Evolutionary conservation across 2,888 invertebrate genomes (phyloP).

Genomic region (Dilophus febrilis): DNA sequence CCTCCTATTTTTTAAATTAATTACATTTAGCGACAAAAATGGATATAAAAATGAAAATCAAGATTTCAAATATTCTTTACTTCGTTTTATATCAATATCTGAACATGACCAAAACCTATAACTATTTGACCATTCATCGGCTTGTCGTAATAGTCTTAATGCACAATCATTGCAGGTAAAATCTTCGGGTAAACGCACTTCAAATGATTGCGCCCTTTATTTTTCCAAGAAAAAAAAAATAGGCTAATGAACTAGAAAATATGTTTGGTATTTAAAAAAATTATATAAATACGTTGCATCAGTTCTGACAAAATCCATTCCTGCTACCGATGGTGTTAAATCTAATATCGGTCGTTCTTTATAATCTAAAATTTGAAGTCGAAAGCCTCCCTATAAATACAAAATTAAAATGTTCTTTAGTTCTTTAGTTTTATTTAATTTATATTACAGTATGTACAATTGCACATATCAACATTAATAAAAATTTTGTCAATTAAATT

Average conservation of each 20-base stretch:
- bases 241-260: background rate
- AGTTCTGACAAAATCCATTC: conserved; percentile 61
- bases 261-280: background rate
- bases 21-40: no score
- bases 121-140: conserved; percentile 70
- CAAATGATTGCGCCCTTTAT: conserved; percentile 64
- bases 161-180: conserved; percentile 81
- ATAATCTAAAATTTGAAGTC: conserved; percentile 69
- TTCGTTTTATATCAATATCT: conserved; percentile 64
- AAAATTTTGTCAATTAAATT: no score
- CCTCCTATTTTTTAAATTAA: conserved; percentile 29
- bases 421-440: no score
- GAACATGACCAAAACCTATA: conserved; percentile 94
- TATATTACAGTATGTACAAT: no score
- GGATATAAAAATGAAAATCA: no score
- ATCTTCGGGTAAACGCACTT: conserved; percentile 62
- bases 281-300: conserved; percentile 69
- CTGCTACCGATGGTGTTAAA: conserved; percentile 63
- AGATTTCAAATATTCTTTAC: conserved; percentile 2
- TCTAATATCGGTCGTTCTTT: conserved; percentile 70
- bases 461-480: no score
- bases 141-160: conserved; percentile 73
- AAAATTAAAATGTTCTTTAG: conserved; percentile 11
- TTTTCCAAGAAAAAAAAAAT: background rate
- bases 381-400: conserved; percentile 71